phyloP scores from a whole-genome alignment of 1,140 invertebrate genomes.

The Augochlora pura region DNA sequence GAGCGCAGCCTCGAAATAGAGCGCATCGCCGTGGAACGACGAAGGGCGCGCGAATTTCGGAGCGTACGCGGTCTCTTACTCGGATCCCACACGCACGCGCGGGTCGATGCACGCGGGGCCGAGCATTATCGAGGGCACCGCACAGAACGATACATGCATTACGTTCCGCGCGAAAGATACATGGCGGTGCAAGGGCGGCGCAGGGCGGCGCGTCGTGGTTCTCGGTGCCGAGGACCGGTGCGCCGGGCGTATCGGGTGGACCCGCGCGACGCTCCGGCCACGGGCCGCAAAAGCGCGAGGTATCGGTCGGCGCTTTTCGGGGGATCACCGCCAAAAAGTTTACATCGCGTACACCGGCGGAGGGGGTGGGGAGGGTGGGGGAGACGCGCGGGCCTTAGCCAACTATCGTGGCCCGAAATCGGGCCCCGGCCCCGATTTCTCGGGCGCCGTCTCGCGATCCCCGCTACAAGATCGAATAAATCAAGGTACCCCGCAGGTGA shows the following conservation, averaged over 20 bases:
- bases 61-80: neutral
- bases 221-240: too few species aligned
- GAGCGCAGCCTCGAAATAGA: too few species aligned
- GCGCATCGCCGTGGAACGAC: too few species aligned
- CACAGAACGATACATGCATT: constrained; percentile 66
- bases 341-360: constrained; percentile 20
- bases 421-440: constrained; percentile 14
- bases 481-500: constrained; percentile 56
- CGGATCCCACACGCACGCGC: constrained; percentile 9
- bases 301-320: constrained; percentile 14
- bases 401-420: constrained; percentile 9
- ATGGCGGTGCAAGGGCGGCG: constrained; percentile 14
- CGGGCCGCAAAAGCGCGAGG: constrained; percentile 1
- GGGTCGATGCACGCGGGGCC: constrained; percentile 15
- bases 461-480: constrained; percentile 51
- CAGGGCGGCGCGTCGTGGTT: too few species aligned
- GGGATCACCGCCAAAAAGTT: constrained; percentile 39
- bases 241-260: too few species aligned
- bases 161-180: constrained; percentile 45
- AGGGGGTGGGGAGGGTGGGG: too few species aligned
- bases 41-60: too few species aligned
- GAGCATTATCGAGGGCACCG: constrained; percentile 52
- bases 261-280: neutral
- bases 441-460: constrained; percentile 19
- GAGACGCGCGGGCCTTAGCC: neutral